These are phyloP conservation scores for Pecten maximus DNA, from an alignment of 2,888 invertebrate genomes.

Conservation along the genomic window DNA sequence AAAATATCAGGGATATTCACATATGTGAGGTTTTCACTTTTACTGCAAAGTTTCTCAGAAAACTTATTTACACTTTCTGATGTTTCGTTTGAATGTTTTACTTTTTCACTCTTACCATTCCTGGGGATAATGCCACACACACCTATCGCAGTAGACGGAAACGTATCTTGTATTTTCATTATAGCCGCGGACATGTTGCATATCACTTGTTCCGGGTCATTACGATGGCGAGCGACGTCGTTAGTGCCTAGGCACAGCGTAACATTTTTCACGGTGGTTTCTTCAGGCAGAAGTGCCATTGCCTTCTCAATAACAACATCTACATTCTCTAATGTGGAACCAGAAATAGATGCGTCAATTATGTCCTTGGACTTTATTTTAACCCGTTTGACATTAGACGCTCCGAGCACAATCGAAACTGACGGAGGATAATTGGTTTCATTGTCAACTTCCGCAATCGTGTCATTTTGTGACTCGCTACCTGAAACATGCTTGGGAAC, in stretches of 20 bases:
- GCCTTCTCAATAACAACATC: neutral
- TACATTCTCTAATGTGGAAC: neutral
- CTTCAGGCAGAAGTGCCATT: neutral
- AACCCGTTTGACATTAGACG: neutral
- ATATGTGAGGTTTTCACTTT: neutral
- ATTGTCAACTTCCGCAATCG: neutral
- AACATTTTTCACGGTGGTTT: neutral
- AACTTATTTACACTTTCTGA: neutral
- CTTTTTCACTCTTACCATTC: neutral
- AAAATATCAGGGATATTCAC: neutral
- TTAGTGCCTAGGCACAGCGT: neutral
- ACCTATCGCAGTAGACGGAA: neutral
- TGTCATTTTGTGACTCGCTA: neutral
- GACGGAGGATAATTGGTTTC: neutral
- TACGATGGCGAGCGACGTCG: neutral
- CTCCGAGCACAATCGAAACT: neutral
- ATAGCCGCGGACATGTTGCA: neutral
- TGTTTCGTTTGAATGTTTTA: neutral
- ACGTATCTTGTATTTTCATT: neutral
- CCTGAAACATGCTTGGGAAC: neutral
- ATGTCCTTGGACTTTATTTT: neutral
- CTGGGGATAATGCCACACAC: neutral
- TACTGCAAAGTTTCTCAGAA: neutral
- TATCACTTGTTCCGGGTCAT: conserved; percentile 7
- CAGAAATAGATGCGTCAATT: neutral